A percentile compares a stretch with the other conserved stretches of the same genome.
Conservation (phyloP, 2,797 vertebrate genomes). For the Semaprochilodus insignis region DNA sequence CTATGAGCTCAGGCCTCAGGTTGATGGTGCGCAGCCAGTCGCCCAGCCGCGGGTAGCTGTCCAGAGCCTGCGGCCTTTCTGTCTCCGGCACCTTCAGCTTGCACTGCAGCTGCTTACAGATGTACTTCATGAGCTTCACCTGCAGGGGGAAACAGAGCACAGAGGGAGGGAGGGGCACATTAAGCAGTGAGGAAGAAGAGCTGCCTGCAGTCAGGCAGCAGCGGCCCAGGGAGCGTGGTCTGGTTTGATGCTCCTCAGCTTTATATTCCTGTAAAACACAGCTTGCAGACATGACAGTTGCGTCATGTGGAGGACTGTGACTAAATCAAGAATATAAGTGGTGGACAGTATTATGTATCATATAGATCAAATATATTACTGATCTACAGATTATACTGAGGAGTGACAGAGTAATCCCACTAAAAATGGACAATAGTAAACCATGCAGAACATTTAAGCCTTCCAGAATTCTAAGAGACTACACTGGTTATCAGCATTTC, state of each 20-base stretch:
- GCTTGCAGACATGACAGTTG: not conserved
- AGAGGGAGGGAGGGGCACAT: slow-evolving; percentile 64
- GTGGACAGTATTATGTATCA: no score
- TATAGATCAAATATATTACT: no score
- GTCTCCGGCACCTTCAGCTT: slow-evolving; percentile 90
- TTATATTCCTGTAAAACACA: not conserved
- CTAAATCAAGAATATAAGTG: no score
- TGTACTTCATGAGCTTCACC: slow-evolving; percentile 97
- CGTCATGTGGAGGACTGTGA: not conserved
- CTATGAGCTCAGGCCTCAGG: slow-evolving; percentile 87
- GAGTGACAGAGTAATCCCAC: no score
- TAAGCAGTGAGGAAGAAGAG: slow-evolving; percentile 34
- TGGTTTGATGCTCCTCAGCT: no score
- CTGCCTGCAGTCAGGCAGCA: not conserved
- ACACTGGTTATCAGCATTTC: no score
- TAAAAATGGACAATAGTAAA: no score
- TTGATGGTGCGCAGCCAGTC: slow-evolving; percentile 96
- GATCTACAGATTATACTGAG: no score
- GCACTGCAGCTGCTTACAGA: slow-evolving; percentile 94
- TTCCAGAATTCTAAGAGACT: no score
- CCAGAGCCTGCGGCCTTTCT: slow-evolving; percentile 86
- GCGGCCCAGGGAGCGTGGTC: slow-evolving; percentile 6
- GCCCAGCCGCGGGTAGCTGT: slow-evolving; percentile 89
- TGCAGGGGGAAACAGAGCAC: slow-evolving; percentile 77
- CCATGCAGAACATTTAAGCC: no score